Evolutionary conservation across 64 coral and sea anemone species (phyloP).

Genomic region (Montipora cactus): DNA sequence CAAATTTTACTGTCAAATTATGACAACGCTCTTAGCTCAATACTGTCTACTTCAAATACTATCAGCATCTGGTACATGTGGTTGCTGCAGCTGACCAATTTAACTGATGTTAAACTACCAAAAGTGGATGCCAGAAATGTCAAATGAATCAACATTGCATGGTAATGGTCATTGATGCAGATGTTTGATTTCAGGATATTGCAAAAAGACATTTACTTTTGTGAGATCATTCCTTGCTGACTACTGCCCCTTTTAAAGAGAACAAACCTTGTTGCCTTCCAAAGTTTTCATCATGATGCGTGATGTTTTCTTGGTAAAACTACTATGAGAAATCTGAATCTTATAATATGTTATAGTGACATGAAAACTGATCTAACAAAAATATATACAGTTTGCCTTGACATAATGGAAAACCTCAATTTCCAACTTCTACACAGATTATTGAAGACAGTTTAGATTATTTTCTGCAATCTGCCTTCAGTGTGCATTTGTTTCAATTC

Average conservation of each 20-base stretch:
- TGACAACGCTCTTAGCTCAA: conserved; percentile 52
- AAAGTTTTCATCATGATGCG: conserved; percentile 45
- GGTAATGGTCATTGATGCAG: conserved; percentile 29
- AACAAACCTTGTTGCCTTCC: conserved; percentile 49
- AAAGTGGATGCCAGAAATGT: too few relatives aligned
- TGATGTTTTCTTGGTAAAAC: conserved; percentile 50
- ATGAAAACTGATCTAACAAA: too few relatives aligned
- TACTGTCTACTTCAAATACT: conserved; percentile 59
- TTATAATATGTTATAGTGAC: too few relatives aligned
- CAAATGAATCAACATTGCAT: too few relatives aligned
- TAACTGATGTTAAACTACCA: too few relatives aligned
- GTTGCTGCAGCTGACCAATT: neutral
- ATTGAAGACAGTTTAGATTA: too few relatives aligned
- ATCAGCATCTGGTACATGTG: conserved; percentile 61
- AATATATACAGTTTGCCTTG: too few relatives aligned
- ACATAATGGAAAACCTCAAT: too few relatives aligned
- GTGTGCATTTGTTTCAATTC: too few relatives aligned
- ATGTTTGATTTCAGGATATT: conserved; percentile 57
- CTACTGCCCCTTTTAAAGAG: conserved; percentile 45
- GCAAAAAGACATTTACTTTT: conserved; percentile 40
- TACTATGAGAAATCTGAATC: conserved; percentile 7
- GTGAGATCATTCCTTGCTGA: conserved; percentile 57
- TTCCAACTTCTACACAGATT: too few relatives aligned
- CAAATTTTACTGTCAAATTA: conserved; percentile 51
- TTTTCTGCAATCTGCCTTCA: too few relatives aligned